These are phyloP conservation scores for Lepilemur ruficaudatus DNA, from an alignment of 2,797 vertebrate species.

Conservation along the genomic window DNA sequence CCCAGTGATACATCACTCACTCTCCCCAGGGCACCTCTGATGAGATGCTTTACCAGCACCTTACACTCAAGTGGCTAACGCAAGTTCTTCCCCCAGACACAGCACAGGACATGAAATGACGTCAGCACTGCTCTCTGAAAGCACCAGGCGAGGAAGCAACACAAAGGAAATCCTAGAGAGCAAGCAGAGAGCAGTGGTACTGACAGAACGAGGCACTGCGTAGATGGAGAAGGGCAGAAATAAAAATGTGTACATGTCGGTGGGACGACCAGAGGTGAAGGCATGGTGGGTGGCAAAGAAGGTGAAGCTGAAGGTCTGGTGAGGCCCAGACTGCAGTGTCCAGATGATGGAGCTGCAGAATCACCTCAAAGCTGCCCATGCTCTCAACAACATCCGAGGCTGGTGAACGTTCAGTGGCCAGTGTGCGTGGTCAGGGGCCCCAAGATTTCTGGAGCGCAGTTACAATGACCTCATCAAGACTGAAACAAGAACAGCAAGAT, in stretches of 20 bases:
- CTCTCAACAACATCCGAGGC: neutral
- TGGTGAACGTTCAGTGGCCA: neutral
- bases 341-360: accelerated
- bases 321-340: neutral
- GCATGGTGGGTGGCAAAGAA: no score
- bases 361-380: accelerated
- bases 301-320: neutral
- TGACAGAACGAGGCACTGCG: neutral
- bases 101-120: accelerated
- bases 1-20: neutral
- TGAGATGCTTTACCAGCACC: neutral
- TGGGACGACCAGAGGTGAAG: neutral
- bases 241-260: accelerated
- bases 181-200: neutral
- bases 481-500: neutral
- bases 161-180: neutral
- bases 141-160: neutral
- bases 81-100: neutral
- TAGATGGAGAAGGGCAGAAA: neutral
- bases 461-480: neutral
- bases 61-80: neutral
- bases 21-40: neutral
- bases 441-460: neutral
- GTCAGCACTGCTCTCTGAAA: neutral
- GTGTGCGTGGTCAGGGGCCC: accelerated